phyloP scores from a whole-genome alignment of 1,140 invertebrate genomes.

The Spodoptera frugiperda region DNA sequence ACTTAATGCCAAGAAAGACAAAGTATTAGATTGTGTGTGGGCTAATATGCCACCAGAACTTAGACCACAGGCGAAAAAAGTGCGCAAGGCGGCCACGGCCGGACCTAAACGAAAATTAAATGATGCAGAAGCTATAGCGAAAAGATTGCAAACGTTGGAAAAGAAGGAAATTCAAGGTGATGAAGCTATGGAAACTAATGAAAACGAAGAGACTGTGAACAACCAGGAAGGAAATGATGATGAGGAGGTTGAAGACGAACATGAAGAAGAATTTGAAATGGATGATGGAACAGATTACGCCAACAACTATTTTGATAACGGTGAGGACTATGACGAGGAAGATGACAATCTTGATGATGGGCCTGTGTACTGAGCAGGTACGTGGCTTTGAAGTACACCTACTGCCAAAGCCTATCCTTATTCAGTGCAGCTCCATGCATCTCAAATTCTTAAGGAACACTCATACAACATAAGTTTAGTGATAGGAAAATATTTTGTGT shows the following conservation, averaged over 20 bases:
- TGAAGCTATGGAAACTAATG: slow-evolving; percentile 63
- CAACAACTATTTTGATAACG: slow-evolving; percentile 95
- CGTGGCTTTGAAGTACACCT: no score
- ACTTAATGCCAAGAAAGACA: slow-evolving; percentile 76
- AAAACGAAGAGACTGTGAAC: slow-evolving; percentile 67
- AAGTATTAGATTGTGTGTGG: slow-evolving; percentile 78
- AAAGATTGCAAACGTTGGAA: slow-evolving; percentile 80
- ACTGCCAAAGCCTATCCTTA: no score
- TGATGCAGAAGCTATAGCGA: slow-evolving; percentile 74
- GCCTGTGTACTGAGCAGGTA: slow-evolving; percentile 73
- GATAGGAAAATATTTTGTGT: no score
- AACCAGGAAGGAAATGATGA: slow-evolving; percentile 77
- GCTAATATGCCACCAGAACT: slow-evolving; percentile 79
- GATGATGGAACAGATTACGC: slow-evolving; percentile 88
- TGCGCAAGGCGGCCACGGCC: slow-evolving; percentile 48
- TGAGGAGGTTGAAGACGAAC: slow-evolving; percentile 81
- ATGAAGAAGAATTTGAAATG: slow-evolving; percentile 83
- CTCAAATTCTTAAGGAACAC: background rate
- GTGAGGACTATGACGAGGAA: slow-evolving; percentile 94
- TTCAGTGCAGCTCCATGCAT: no score
- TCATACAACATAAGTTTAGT: background rate
- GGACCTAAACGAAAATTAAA: slow-evolving; percentile 77
- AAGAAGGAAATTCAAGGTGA: slow-evolving; percentile 74
- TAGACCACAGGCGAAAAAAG: slow-evolving; percentile 69
- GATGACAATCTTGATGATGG: slow-evolving; percentile 95